Percentiles rank a stretch among this genome's conserved stretches.
These are phyloP conservation scores for Tokudaia tokunoshimensis DNA, from an alignment of 2,797 vertebrate genomes.

Conservation along the genomic window DNA sequence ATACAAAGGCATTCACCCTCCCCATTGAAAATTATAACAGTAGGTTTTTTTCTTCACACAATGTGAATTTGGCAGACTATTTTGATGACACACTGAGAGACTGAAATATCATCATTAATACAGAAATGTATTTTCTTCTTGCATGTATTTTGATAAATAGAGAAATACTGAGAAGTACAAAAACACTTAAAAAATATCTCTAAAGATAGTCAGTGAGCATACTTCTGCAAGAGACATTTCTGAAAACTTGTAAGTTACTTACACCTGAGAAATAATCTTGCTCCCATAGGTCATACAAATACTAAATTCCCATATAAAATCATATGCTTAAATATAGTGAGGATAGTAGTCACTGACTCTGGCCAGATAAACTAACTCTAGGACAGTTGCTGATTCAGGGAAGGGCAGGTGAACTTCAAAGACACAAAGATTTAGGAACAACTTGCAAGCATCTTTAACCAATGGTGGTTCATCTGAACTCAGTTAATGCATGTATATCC, in stretches of 20 bases:
- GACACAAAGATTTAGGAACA: not conserved
- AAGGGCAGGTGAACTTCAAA: not conserved
- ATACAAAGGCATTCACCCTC: not conserved
- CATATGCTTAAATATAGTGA: not conserved
- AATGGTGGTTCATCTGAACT: not conserved
- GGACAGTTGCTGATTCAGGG: not conserved
- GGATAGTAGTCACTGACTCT: not conserved
- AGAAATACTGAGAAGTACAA: not conserved
- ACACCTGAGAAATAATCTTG: not conserved
- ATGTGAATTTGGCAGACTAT: conserved; percentile 33
- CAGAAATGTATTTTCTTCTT: not conserved
- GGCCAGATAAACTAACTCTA: not conserved
- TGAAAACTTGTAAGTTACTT: not conserved
- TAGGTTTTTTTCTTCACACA: conserved; percentile 20
- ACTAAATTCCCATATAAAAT: not conserved
- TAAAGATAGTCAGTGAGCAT: not conserved
- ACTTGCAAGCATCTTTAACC: not conserved
- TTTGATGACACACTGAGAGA: not conserved
- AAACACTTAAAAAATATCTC: not conserved
- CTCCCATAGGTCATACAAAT: not conserved
- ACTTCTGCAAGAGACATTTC: not conserved
- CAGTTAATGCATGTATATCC: not conserved
- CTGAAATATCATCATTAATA: not conserved
- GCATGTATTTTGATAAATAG: conserved; percentile 6
- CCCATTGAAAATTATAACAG: not conserved